phyloP scores from a whole-genome alignment of 2,797 vertebrate genomes.

The Jordanella pulchra region DNA sequence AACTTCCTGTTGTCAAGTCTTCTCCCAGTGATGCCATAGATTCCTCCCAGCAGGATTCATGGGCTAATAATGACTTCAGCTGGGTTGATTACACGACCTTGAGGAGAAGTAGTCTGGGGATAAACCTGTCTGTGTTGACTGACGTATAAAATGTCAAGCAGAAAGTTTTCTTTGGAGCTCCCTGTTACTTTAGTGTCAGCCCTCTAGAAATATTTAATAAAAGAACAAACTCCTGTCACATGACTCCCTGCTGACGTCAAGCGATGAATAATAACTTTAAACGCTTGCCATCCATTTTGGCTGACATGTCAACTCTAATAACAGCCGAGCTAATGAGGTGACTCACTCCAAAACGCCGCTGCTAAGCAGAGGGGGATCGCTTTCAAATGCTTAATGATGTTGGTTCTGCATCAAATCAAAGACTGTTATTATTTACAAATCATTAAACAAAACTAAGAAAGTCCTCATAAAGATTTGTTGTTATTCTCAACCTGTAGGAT shows the following conservation, averaged over 20 bases:
- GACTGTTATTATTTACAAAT: neutral
- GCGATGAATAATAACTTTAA: conserved; percentile 37
- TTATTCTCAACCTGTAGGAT: neutral
- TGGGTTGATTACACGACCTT: conserved; percentile 66
- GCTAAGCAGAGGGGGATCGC: neutral
- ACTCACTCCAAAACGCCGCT: neutral
- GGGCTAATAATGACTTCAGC: conserved; percentile 52
- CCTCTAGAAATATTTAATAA: conserved; percentile 67
- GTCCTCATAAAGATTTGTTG: neutral
- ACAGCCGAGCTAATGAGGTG: conserved; percentile 11
- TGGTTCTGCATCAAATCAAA: neutral
- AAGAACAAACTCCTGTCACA: conserved; percentile 50
- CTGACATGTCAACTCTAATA: conserved; percentile 5
- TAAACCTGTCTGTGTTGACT: conserved; percentile 54
- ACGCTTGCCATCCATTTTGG: conserved; percentile 33
- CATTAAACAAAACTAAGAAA: neutral
- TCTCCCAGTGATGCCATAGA: conserved; percentile 64
- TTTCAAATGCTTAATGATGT: neutral
- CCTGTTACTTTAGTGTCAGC: conserved; percentile 66
- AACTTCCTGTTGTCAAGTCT: conserved; percentile 68
- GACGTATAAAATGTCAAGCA: conserved; percentile 63
- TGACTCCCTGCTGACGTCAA: conserved; percentile 58
- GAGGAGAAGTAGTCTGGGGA: conserved; percentile 54
- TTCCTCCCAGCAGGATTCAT: conserved; percentile 65
- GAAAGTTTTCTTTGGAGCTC: conserved; percentile 64